These are phyloP conservation scores for Lepus americanus DNA, from an alignment of 2,113 vertebrate species.

Conservation along the genomic window DNA sequence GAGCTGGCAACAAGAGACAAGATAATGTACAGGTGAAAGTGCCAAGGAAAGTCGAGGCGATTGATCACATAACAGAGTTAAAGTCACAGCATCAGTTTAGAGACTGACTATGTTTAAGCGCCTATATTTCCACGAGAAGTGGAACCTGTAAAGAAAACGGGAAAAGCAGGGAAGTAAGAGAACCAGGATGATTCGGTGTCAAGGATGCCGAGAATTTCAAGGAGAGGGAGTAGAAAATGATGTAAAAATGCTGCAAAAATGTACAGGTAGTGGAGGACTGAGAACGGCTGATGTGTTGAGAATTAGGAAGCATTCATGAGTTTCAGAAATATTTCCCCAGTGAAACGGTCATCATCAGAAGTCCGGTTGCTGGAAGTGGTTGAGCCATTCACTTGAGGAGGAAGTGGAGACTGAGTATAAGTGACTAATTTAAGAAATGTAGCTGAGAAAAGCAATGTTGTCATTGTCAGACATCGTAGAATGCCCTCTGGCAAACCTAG, in stretches of 20 bases:
- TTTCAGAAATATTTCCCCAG: constrained; percentile 1
- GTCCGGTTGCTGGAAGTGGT: neutral
- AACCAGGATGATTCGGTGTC: neutral
- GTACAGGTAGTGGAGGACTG: neutral
- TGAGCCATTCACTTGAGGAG: constrained; percentile 34
- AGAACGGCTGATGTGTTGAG: neutral
- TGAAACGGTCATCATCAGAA: neutral
- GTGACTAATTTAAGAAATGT: constrained; percentile 54
- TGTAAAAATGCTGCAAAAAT: neutral
- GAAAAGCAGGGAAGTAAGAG: neutral
- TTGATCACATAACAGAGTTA: constrained; percentile 34
- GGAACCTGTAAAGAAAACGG: neutral
- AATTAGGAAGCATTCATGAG: neutral
- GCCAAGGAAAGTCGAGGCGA: neutral
- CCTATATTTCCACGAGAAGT: constrained; percentile 3
- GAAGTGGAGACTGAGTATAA: neutral
- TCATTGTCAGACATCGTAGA: neutral
- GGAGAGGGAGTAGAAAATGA: neutral
- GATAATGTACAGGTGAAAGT: neutral
- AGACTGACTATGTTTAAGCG: constrained; percentile 14
- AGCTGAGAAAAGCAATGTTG: neutral
- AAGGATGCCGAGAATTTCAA: constrained; percentile 16
- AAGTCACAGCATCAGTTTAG: neutral
- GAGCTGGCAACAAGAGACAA: constrained; percentile 41
- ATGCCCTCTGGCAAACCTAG: neutral